Base-by-base conservation (phyloP, 2,113 vertebrate species). In the Callospermophilus lateralis region DNA sequence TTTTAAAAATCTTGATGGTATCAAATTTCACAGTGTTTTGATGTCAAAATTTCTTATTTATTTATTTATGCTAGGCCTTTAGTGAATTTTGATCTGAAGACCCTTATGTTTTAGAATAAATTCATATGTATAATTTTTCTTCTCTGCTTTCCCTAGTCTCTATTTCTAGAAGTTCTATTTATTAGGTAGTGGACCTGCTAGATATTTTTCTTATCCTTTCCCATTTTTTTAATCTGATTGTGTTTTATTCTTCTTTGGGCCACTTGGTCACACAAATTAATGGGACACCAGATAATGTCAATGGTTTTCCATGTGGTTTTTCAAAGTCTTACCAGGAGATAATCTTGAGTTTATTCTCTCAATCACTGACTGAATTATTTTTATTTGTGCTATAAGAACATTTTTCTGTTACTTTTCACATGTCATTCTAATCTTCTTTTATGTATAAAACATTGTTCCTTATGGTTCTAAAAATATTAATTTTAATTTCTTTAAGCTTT, bases 121-220 rank as follows among this genome's bases (percentile, higher is more conserved):
- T 74, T 93, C 5, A 24, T n/a, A 48, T 45, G 20, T 51, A 90
- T 76, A n/a, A 80, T 34, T 76, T 80, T 74, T 11, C 16, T 93
- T 55, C 15, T 92, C 53, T 55, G 11, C 16, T 72, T 94, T 77
- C 22, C 61, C 51, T 72, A 5, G 42, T 96, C 32, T 89, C 72
- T 90, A 17, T 80, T 90, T 80, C 80, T 93, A 34, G 34, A 95
- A 90, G 30, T 70, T 92, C 53, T 79, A 11, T 88, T 53, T 79
- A n/a, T 79, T 51, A 39, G n/a, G 32, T 28, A 72, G 32, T 37
- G 12, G 58, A 77, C 37, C 39, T 55, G 7, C 65, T 61, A 68
- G 55, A 63, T 48, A 74, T 78, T 80, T 89, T 89, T 79, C 45
- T 92, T 92, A 39, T 58, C 20, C 67, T 83, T 93, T 37, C 42